phyloP scores from a whole-genome alignment of 30 jellyfish, hydroid and myxozoan species.

The Calvadosia cruxmelitensis region DNA sequence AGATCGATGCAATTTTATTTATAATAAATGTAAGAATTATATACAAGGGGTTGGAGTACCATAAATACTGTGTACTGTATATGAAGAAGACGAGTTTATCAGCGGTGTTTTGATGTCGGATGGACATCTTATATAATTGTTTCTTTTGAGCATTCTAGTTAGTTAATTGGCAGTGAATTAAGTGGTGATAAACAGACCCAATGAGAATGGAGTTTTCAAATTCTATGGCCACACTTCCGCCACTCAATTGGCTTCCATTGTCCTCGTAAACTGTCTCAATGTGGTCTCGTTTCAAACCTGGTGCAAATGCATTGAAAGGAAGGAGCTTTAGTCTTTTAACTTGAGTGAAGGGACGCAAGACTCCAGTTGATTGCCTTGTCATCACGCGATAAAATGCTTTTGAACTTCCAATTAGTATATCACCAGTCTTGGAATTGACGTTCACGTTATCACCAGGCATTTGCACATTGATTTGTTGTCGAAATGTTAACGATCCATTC shows the following conservation, averaged over 20 bases:
- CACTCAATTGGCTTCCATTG: background rate
- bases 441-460: background rate
- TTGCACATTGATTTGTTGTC: background rate
- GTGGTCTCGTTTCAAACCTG: background rate
- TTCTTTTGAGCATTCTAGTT: too few species aligned
- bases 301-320: background rate
- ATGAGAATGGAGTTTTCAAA: background rate
- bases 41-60: too few species aligned
- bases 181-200: background rate
- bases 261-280: background rate
- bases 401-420: background rate
- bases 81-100: too few species aligned
- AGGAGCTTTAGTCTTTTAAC: background rate
- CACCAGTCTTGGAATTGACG: background rate
- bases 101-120: too few species aligned
- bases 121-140: too few species aligned
- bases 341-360: background rate
- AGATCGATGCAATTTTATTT: too few species aligned
- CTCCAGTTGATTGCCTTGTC: background rate
- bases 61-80: too few species aligned
- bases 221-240: background rate
- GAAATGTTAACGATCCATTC: background rate
- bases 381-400: background rate
- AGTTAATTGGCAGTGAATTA: background rate
- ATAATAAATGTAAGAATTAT: too few species aligned